phyloP scores from a whole-genome alignment of 2,113 vertebrate species.

The Saguinus midas region DNA sequence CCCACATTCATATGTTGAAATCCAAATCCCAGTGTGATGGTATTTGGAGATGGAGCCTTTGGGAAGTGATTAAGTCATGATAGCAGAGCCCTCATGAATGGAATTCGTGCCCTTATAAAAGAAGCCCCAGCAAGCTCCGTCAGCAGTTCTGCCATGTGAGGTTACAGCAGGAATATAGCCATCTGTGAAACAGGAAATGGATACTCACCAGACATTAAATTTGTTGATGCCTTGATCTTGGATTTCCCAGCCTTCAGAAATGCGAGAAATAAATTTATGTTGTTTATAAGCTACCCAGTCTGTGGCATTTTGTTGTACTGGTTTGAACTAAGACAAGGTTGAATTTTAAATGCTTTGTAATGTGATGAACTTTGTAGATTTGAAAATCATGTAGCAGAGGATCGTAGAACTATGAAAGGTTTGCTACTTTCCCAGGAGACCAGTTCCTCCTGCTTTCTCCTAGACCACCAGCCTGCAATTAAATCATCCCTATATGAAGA shows the following conservation, averaged over 20 bases:
- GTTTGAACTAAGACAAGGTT: background rate
- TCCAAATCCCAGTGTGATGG: background rate
- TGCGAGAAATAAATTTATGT: background rate
- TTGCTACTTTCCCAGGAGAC: background rate
- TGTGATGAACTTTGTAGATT: conserved; percentile 14
- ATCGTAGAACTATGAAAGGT: background rate
- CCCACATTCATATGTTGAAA: background rate
- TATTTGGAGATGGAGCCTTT: background rate
- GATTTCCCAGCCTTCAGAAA: background rate
- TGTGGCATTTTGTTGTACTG: background rate
- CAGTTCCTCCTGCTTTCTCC: background rate
- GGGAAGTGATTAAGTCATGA: background rate
- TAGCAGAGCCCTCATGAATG: background rate
- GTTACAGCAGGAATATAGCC: background rate
- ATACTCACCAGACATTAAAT: background rate
- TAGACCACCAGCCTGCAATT: background rate
- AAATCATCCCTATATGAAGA: background rate
- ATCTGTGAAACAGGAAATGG: background rate
- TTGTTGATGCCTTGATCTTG: background rate
- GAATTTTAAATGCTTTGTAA: background rate
- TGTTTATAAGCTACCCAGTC: background rate
- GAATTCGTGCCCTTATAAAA: background rate
- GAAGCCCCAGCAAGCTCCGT: background rate
- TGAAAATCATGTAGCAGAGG: background rate
- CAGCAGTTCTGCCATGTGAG: background rate